These are phyloP conservation scores for Nasonia giraulti DNA, from an alignment of 1,140 invertebrate genomes.

Conservation along the genomic window DNA sequence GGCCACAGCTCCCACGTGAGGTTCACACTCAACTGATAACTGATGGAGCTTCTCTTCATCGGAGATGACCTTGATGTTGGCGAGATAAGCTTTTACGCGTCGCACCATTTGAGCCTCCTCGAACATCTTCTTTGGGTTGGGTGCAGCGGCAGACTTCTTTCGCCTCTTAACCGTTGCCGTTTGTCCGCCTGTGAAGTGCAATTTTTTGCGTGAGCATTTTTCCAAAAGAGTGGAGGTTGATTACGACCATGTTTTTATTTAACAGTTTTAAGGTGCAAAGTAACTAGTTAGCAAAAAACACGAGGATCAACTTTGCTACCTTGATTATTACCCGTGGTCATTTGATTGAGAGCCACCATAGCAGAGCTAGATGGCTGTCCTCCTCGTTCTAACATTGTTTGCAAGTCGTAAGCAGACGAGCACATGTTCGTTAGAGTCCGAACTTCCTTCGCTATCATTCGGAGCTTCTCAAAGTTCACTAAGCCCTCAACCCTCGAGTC, in stretches of 20 bases:
- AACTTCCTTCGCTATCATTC: conserved; percentile 99
- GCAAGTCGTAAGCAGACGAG: conserved; percentile 91
- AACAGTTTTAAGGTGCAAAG: background rate
- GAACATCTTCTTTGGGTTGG: conserved; percentile 98
- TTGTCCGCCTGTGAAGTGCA: conserved; percentile 62
- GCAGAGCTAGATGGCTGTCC: conserved; percentile 90
- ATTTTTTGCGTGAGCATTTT: background rate
- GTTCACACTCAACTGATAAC: conserved; percentile 93
- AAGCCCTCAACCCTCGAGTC: conserved; percentile 94
- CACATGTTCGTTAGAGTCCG: conserved; percentile 96
- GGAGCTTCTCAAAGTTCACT: conserved; percentile 98
- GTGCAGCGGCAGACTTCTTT: conserved; percentile 92
- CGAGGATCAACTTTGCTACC: conserved; percentile 52
- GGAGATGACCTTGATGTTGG: conserved; percentile 92
- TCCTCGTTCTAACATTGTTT: conserved; percentile 88
- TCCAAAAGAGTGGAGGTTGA: background rate
- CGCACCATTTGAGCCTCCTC: conserved; percentile 99
- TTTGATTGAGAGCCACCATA: conserved; percentile 91
- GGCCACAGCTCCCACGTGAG: conserved; percentile 77
- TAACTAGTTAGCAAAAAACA: background rate
- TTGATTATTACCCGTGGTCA: conserved; percentile 81
- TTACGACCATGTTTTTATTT: background rate
- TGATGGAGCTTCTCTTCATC: conserved; percentile 93
- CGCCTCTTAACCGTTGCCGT: conserved; percentile 90
- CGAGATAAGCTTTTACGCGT: conserved; percentile 95